phyloP scores from a whole-genome alignment of 2,888 invertebrate species.

The Diaperis boleti region DNA sequence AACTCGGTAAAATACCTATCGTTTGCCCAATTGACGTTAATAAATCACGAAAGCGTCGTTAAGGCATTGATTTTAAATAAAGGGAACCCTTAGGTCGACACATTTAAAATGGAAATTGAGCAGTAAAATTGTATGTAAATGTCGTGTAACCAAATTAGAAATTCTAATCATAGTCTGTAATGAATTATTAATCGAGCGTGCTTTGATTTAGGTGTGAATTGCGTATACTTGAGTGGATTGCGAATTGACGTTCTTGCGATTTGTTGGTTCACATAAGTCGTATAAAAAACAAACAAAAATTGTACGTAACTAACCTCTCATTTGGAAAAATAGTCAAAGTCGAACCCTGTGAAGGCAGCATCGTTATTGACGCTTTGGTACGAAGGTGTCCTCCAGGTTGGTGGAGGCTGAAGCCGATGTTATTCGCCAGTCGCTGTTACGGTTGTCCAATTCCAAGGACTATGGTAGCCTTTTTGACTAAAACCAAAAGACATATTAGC shows the following conservation, averaged over 20 bases:
- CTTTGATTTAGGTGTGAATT: conserved; percentile 33
- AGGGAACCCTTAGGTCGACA: conserved; percentile 19
- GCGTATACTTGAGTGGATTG: conserved; percentile 10
- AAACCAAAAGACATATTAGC: conserved; percentile 47
- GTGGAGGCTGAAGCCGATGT: conserved; percentile 70
- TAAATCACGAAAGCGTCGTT: conserved; percentile 6
- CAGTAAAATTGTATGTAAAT: conserved; percentile 41
- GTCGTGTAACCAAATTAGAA: conserved; percentile 33
- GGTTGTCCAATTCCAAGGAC: conserved; percentile 75
- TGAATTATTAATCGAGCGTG: conserved; percentile 37
- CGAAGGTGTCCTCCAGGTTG: conserved; percentile 64
- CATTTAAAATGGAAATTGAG: conserved; percentile 39
- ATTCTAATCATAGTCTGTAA: conserved; percentile 36
- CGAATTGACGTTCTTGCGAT: conserved; percentile 11
- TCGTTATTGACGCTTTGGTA: conserved; percentile 56
- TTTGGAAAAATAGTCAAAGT: conserved; percentile 62
- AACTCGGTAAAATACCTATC: background rate
- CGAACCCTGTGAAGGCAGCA: conserved; percentile 62
- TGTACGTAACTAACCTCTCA: conserved; percentile 44
- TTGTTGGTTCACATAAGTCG: conserved; percentile 22
- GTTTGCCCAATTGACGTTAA: conserved; percentile 2
- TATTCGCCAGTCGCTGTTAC: conserved; percentile 76
- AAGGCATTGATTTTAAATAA: conserved; percentile 20
- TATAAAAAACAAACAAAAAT: conserved; percentile 15
- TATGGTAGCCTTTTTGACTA: conserved; percentile 74